phyloP scores from a whole-genome alignment of 2,113 vertebrate species.

The Pelobates fuscus region DNA sequence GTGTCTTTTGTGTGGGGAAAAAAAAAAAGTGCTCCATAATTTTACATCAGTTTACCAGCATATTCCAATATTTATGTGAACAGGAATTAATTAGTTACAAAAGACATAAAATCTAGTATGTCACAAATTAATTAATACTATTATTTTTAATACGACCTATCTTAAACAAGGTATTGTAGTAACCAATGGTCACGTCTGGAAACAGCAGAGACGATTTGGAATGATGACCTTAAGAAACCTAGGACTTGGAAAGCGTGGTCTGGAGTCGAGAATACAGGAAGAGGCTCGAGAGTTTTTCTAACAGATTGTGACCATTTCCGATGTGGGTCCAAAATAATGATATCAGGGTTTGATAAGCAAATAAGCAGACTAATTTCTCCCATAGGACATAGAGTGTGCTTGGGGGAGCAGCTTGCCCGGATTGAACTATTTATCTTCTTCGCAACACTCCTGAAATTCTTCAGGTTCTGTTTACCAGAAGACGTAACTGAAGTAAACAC shows the following conservation, averaged over 20 bases:
- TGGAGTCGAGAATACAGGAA: conserved; percentile 62
- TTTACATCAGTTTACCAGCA: too few species aligned
- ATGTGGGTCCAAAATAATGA: too few species aligned
- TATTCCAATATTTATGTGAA: too few species aligned
- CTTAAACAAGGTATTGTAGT: conserved; percentile 14
- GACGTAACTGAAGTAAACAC: conserved; percentile 29
- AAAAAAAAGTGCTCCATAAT: too few species aligned
- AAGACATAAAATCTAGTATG: too few species aligned
- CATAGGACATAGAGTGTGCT: conserved; percentile 35
- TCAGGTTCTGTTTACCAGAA: conserved; percentile 32
- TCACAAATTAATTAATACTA: too few species aligned
- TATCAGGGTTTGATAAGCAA: conserved; percentile 59
- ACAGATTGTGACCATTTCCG: too few species aligned
- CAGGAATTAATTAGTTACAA: too few species aligned
- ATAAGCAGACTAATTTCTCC: neutral
- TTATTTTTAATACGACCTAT: too few species aligned
- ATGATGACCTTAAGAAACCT: conserved; percentile 62
- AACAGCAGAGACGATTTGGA: conserved; percentile 57
- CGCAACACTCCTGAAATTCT: conserved; percentile 2
- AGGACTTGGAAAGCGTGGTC: conserved; percentile 60
- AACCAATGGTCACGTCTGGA: conserved; percentile 13
- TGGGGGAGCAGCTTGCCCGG: conserved; percentile 41
- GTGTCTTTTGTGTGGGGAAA: too few species aligned
- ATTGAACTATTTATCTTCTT: conserved; percentile 38
- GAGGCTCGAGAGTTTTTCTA: conserved; percentile 43